These are phyloP conservation scores for Sander lucioperca DNA, from an alignment of 2,113 vertebrate genomes.

Conservation along the genomic window DNA sequence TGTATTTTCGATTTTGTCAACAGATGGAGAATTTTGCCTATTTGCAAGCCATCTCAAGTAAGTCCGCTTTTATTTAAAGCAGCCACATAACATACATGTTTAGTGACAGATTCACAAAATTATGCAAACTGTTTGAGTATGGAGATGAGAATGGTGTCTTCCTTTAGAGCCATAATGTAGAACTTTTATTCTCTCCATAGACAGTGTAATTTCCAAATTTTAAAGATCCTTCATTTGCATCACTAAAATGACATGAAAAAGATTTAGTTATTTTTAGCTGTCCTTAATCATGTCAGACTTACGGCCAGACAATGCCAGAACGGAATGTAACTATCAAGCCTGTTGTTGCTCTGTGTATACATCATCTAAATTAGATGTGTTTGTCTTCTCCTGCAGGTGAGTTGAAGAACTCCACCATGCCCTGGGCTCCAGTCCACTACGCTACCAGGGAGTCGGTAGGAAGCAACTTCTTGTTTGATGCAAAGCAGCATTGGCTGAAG, in stretches of 20 bases:
- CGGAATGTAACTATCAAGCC: neutral
- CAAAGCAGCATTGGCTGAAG: rapidly evolving
- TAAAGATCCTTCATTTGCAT: neutral
- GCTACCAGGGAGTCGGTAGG: slow-evolving; percentile 5
- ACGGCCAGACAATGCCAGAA: neutral
- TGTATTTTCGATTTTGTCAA: slow-evolving; percentile 28
- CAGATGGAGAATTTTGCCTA: slow-evolving; percentile 72
- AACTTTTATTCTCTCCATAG: neutral
- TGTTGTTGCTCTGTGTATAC: neutral
- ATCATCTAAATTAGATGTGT: slow-evolving; percentile 17
- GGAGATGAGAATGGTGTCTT: neutral
- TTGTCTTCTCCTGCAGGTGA: slow-evolving; percentile 58
- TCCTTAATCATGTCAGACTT: neutral
- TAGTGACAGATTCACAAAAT: neutral
- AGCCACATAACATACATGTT: neutral
- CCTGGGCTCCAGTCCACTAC: rapidly evolving
- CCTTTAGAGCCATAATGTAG: neutral
- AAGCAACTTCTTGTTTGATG: slow-evolving; percentile 24
- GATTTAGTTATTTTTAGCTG: neutral
- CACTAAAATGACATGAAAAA: neutral
- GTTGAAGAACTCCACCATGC: slow-evolving; percentile 43
- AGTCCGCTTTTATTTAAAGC: slow-evolving; percentile 31
- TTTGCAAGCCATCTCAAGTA: slow-evolving; percentile 45
- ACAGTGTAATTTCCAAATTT: neutral
- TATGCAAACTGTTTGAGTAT: too few relatives aligned